phyloP scores from a whole-genome alignment of 2,113 vertebrate genomes.

The Macquaria australasica region DNA sequence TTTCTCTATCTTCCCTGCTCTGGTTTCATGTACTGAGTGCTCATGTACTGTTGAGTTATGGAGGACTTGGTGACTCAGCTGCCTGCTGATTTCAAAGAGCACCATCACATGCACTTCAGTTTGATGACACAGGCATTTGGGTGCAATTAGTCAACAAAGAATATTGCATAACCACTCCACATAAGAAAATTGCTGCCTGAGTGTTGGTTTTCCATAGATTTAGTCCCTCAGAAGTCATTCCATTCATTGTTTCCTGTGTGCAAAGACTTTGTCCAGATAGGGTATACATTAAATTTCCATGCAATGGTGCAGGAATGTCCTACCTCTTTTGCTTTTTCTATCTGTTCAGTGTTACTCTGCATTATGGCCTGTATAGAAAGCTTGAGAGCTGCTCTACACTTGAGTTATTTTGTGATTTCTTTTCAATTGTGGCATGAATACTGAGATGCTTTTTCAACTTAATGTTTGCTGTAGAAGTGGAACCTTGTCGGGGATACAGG shows the following conservation, averaged over 20 bases:
- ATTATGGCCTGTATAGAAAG: neutral
- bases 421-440: neutral
- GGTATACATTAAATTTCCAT: slow-evolving; percentile 55
- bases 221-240: slow-evolving; percentile 23
- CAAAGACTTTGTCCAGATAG: slow-evolving; percentile 38
- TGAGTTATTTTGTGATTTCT: neutral
- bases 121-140: slow-evolving; percentile 28
- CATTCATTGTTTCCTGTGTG: slow-evolving; percentile 28
- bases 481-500: neutral
- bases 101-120: slow-evolving; percentile 18
- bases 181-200: slow-evolving; percentile 7
- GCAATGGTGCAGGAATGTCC: slow-evolving; percentile 31
- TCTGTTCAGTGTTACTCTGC: neutral
- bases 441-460: neutral
- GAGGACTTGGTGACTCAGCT: slow-evolving; percentile 56
- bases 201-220: slow-evolving; percentile 34
- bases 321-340: neutral
- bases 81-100: slow-evolving; percentile 30
- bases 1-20: neutral
- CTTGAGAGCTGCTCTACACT: neutral
- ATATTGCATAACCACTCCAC: slow-evolving; percentile 19
- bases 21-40: slow-evolving; percentile 22
- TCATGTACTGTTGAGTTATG: slow-evolving; percentile 17
- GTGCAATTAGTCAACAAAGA: slow-evolving; percentile 31
- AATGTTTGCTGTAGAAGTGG: neutral